Evolutionary conservation across 1,140 invertebrate species (phyloP), one percentile per base, ranked within the genome.

Genomic region (Trichoplusia ni): DNA sequence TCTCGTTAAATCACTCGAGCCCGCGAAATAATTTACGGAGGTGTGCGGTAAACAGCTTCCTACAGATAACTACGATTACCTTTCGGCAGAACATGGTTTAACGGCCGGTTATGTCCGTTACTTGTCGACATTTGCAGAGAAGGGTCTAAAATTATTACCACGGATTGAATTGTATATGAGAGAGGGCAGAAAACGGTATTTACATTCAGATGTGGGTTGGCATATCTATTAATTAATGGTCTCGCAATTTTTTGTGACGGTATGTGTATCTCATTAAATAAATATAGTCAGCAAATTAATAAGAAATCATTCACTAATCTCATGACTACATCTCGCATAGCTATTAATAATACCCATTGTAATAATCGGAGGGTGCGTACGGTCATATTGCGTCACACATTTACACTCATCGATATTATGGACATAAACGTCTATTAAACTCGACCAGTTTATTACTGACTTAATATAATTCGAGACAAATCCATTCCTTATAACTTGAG

Each of bases 1-100:
- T 87, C 85, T 86, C 72, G 77, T 83, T 83, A 81, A 77, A 87
- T 87, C 84, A 83, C 67, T 73, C 66, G 73, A 60, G 68, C 64
- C 75, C 66, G 73, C 63, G 44, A 82, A 79, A 85, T 82, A 81
- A 82, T 86, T 82, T 81, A 84, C 84, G 58, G 60, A 72, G 61
- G 65, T 49, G 42, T 64, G 65, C 60, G 38, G 76, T 78, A 82
- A 84, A 84, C 77, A 81, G 77, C 71, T 78, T 83, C 77, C 79
- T 67, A 56, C 35, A 68, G 77, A 67, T 75, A 73, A 80, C 62
- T 71, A 67, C 71, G 67, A 67, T 69, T 73, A 64, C 66, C 49
- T 73, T 73, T 56, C 51, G 59, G 60, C 63, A 31, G 37, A n/a
- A 47, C 40, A 29, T 64, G 37, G 27, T 69, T 78, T 73, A 67